Conservation (phyloP, 2,888 invertebrate species). For the Rhamphomyia laevipes region DNA sequence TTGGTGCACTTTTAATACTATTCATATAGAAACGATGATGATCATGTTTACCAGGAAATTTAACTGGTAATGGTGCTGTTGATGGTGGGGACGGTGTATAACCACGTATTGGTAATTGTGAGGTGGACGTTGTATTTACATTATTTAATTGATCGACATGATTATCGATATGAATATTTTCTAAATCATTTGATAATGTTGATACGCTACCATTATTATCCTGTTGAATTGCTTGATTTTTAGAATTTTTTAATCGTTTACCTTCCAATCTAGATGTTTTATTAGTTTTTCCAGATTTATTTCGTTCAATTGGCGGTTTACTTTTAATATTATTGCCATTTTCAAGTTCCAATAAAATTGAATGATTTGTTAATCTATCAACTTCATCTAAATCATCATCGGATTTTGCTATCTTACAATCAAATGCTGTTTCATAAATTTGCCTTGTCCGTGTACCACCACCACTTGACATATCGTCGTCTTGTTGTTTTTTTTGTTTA, state of each 20-base stretch:
- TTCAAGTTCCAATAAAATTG: constrained; percentile 51
- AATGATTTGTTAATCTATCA: constrained; percentile 70
- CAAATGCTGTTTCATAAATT: constrained; percentile 82
- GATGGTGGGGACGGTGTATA: constrained; percentile 76
- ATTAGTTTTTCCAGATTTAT: constrained; percentile 39
- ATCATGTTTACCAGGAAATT: constrained; percentile 59
- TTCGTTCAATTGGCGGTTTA: constrained; percentile 8
- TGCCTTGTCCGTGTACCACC: constrained; percentile 47
- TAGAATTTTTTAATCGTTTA: constrained; percentile 34
- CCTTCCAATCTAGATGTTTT: constrained; percentile 28
- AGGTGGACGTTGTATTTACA: constrained; percentile 38
- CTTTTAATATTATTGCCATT: constrained; percentile 25
- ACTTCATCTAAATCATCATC: constrained; percentile 70
- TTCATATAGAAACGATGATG: constrained; percentile 51
- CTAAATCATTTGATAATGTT: constrained; percentile 39
- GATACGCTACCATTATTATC: constrained; percentile 18
- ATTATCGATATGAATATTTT: constrained; percentile 47
- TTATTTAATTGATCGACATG: constrained; percentile 36
- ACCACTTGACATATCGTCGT: constrained; percentile 42
- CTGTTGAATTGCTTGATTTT: constrained; percentile 35
- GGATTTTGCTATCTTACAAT: constrained; percentile 72
- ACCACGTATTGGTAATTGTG: constrained; percentile 53
- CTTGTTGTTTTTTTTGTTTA: constrained; percentile 16
- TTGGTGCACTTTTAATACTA: constrained; percentile 71
- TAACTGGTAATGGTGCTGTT: constrained; percentile 70